A percentile compares a stretch with the other conserved stretches of the same genome.
These are phyloP conservation scores for Microtus ochrogaster DNA, from an alignment of 2,113 vertebrate genomes.

Conservation along the genomic window DNA sequence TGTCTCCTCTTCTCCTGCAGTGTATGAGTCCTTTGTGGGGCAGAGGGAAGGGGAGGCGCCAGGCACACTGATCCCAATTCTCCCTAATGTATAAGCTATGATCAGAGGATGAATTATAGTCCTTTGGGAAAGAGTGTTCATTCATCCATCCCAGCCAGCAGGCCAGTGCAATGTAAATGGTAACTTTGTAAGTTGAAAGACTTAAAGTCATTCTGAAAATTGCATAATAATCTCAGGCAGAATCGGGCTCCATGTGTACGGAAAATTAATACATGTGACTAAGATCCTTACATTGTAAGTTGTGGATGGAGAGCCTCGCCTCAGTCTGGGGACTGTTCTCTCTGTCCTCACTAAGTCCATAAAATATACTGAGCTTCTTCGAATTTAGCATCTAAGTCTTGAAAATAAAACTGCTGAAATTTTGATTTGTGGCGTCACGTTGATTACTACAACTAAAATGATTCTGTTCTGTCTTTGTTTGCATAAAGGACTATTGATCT, in stretches of 20 bases:
- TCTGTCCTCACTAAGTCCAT: conserved; percentile 66
- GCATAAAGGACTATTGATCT: conserved; percentile 68
- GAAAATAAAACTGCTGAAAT: not conserved
- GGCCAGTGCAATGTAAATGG: conserved; percentile 76
- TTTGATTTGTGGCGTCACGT: conserved; percentile 69
- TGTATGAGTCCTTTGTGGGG: conserved; percentile 81
- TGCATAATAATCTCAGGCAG: conserved; percentile 78
- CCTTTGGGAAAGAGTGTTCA: conserved; percentile 78
- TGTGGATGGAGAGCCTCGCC: conserved; percentile 57
- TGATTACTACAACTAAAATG: conserved; percentile 74
- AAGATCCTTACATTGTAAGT: conserved; percentile 75
- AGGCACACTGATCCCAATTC: conserved; percentile 78
- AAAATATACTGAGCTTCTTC: conserved; percentile 65
- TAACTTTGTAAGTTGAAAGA: conserved; percentile 82
- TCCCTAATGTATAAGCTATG: conserved; percentile 79
- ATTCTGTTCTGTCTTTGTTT: conserved; percentile 60
- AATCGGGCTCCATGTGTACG: conserved; percentile 69
- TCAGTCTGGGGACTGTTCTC: conserved; percentile 56
- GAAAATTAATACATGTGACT: conserved; percentile 73
- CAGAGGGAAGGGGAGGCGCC: conserved; percentile 74
- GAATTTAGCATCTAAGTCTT: conserved; percentile 50
- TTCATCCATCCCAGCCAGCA: conserved; percentile 80
- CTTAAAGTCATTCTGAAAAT: conserved; percentile 81
- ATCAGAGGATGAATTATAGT: conserved; percentile 80
- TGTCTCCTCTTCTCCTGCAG: conserved; percentile 75